Conservation (phyloP, 2,888 invertebrate genomes). For the Tricholauxania praeusta region DNA sequence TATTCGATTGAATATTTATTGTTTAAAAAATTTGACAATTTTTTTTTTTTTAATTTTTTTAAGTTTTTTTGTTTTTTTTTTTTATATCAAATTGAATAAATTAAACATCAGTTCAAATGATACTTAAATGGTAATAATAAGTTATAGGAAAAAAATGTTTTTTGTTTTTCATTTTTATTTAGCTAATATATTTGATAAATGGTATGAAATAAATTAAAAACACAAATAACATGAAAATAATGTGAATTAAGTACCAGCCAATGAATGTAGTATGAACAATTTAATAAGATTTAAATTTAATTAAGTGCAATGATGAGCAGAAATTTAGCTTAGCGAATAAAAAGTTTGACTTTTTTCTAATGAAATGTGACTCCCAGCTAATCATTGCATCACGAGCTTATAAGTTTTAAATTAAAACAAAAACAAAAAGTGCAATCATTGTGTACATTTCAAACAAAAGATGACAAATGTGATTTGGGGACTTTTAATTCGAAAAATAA, state of each 20-base stretch:
- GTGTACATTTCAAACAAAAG: no score
- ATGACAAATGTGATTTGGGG: no score
- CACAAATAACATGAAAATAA: background rate
- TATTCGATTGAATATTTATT: no score
- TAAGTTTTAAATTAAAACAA: background rate
- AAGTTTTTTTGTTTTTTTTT: constrained; percentile 26
- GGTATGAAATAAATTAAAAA: constrained; percentile 6
- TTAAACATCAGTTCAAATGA: constrained; percentile 37
- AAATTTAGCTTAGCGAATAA: no score
- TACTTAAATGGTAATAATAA: constrained; percentile 21
- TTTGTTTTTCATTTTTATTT: background rate
- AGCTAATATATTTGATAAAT: background rate
- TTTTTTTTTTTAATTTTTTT: constrained; percentile 27
- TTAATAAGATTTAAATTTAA: constrained; percentile 37
- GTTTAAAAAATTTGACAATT: background rate
- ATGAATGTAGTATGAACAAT: constrained; percentile 40
- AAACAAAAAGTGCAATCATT: no score
- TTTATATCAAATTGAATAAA: constrained; percentile 15
- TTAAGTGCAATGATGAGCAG: no score
- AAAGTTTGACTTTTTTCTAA: no score
- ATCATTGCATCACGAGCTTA: no score
- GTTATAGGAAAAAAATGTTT: background rate
- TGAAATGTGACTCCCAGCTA: no score
- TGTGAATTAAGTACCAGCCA: constrained; percentile 56
- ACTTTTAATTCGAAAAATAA: no score